A percentile compares a stretch with the other conserved stretches of the same genome.
Conservation (phyloP, 2,797 vertebrate genomes). For the Sebastes ruberrimus region DNA sequence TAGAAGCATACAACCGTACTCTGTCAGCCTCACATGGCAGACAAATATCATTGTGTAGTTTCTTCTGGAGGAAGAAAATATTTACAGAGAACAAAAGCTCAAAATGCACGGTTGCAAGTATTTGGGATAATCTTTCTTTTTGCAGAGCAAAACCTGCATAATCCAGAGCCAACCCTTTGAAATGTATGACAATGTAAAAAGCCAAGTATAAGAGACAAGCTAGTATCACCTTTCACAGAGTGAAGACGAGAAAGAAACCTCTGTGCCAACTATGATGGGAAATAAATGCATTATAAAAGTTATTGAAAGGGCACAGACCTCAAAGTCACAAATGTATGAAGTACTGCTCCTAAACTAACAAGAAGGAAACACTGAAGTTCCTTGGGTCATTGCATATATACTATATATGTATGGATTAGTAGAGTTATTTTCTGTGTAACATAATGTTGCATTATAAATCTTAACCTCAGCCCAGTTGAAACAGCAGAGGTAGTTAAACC, state of each 20-base stretch:
- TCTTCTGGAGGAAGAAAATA: constrained; percentile 3
- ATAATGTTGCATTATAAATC: no score
- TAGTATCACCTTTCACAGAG: constrained; percentile 29
- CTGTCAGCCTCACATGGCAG: background rate
- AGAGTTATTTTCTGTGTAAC: no score
- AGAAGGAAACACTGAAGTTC: background rate
- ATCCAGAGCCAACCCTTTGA: constrained; percentile 33
- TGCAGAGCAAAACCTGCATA: constrained; percentile 30
- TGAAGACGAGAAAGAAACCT: constrained; percentile 2
- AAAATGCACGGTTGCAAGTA: constrained; percentile 5
- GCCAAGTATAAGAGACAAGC: background rate
- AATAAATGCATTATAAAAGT: background rate
- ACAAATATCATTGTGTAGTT: constrained; percentile 8
- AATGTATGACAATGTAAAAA: constrained; percentile 28
- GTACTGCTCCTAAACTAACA: background rate
- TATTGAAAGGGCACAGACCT: background rate
- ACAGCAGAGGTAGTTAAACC: no score
- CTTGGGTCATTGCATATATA: no score
- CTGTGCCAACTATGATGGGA: background rate
- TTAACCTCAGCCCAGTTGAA: no score
- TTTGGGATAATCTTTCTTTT: constrained; percentile 33
- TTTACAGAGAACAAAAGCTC: constrained; percentile 32
- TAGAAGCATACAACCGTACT: background rate
- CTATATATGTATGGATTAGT: no score
- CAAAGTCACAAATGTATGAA: background rate